A percentile compares a stretch with the other conserved stretches of the same genome.
Conservation (phyloP, 2,888 invertebrate species). For the Craniophora ligustri region DNA sequence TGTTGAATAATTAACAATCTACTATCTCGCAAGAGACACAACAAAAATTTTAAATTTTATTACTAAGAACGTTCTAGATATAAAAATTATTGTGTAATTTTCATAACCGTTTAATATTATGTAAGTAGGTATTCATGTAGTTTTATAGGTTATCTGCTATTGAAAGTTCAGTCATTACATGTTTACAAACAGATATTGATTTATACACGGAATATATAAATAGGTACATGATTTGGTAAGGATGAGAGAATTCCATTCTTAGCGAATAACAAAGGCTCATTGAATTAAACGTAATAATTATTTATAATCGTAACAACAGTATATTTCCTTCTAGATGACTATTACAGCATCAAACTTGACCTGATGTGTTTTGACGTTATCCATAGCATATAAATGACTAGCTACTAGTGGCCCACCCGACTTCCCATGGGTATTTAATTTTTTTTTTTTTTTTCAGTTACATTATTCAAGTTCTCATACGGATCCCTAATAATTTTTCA, state of each 20-base stretch:
- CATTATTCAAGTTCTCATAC: no score
- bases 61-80: neutral
- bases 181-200: neutral
- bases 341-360: constrained; percentile 24
- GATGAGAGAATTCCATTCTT: neutral
- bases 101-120: neutral
- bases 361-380: constrained; percentile 14
- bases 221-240: neutral
- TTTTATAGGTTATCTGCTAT: constrained; percentile 6
- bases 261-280: neutral
- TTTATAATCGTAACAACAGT: constrained; percentile 4
- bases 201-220: neutral
- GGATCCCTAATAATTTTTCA: no score
- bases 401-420: no score
- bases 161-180: neutral
- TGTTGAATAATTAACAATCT: no score
- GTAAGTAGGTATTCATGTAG: constrained; percentile 4
- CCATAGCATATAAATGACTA: constrained; percentile 16
- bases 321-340: constrained; percentile 15
- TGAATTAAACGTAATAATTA: neutral
- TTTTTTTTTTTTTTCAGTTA: no score
- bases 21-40: no score
- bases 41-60: no score
- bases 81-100: neutral
- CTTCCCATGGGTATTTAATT: no score